Evolutionary conservation across 2,797 vertebrate genomes (phyloP), one percentile per base, ranked within the genome.

Genomic region (Enteromius anoplus): DNA sequence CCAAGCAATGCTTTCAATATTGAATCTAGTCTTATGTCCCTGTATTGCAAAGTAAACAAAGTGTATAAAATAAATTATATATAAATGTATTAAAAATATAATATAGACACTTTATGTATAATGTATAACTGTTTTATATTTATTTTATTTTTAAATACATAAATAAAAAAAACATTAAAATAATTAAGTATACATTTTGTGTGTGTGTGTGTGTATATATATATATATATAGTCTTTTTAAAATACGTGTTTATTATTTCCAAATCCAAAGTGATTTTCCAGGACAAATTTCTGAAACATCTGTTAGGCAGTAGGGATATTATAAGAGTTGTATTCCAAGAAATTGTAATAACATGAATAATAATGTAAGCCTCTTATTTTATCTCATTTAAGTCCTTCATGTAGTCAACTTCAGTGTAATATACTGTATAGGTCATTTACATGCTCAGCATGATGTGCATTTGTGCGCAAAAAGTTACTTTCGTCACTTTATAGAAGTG

Each of bases 311-410:
- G 23, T 26, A 17, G 40, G 12, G 68, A 47, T 49, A 19, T 71
- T 71, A 29, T 19, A 26, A 26, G 23, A 49, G 42, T 34, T 17
- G 26, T 21, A 72, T 51, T 72, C 47, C 26, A 51, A 72, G 70
- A 51, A 72, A 32, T 32, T 32, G 0, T 11, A 49, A 55, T 53
- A 73, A 34, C 5, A 32, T 51, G 1, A 49, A 72, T 29, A 73
- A 69, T 21, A n/a, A 14, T 73, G 26, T n/a, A 53, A 53, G 71
- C 49, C 11, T 37, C 49, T 73, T 53, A 55, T 73, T 55, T 73
- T 0, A 53, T 73, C 29, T 34, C 17, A 47, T 45, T 45, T 26
- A 45, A 70, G n/a, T 70, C n/a, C 23, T 29, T 26, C 14, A 49
- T 72, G 17, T 11, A 71, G 69, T 72, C 4, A 19, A 73, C 29